phyloP scores from a whole-genome alignment of 2,113 vertebrate genomes.

The Nettapus auritus region DNA sequence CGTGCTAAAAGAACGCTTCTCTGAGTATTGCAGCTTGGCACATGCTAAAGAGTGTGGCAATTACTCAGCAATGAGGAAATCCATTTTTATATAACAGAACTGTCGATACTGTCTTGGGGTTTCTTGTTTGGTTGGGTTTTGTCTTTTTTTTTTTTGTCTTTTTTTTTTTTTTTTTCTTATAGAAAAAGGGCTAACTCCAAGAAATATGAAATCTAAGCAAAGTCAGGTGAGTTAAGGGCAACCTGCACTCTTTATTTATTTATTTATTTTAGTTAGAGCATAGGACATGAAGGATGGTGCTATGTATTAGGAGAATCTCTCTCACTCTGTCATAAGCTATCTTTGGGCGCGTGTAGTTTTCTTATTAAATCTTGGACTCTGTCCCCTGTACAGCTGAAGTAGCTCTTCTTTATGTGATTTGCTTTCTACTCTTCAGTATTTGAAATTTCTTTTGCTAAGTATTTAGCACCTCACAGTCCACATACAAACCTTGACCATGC shows the following conservation, averaged over 20 bases:
- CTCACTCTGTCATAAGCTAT: neutral
- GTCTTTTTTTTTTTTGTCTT: neutral
- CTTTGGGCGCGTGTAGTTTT: neutral
- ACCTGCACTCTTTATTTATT: neutral
- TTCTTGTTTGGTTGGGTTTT: neutral
- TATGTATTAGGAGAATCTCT: neutral
- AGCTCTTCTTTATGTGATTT: neutral
- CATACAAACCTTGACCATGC: neutral
- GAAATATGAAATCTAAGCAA: neutral
- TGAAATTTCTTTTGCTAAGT: neutral
- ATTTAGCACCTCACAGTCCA: neutral
- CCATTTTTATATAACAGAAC: neutral
- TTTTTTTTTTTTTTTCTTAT: neutral
- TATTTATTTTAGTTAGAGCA: neutral
- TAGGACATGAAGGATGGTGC: neutral
- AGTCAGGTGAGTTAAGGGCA: neutral
- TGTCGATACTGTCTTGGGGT: neutral
- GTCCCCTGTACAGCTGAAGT: neutral
- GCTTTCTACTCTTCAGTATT: neutral
- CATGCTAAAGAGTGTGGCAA: rapidly evolving
- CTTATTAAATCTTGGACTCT: neutral
- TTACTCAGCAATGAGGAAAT: neutral
- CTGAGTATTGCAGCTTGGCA: neutral
- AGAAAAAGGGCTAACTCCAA: neutral
- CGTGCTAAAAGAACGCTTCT: neutral